Evolutionary conservation across 2,888 invertebrate genomes (phyloP).

Genomic region (Melinopterus prodromus): DNA sequence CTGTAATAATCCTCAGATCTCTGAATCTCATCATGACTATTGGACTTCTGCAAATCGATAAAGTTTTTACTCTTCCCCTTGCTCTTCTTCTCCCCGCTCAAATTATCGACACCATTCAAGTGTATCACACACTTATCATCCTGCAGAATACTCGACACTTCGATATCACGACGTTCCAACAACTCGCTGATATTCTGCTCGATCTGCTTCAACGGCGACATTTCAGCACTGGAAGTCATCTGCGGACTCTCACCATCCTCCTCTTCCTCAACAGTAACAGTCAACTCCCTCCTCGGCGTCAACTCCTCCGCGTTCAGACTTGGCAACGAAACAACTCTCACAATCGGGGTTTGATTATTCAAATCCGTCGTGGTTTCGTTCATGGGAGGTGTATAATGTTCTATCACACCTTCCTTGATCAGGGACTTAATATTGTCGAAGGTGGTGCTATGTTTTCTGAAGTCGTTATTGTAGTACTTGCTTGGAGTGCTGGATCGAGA

Average conservation of each 20-base stretch:
- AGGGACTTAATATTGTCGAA: slow-evolving; percentile 81
- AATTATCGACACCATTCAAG: slow-evolving; percentile 60
- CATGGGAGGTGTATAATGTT: slow-evolving; percentile 64
- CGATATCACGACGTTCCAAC: slow-evolving; percentile 62
- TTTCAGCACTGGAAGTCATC: slow-evolving; percentile 68
- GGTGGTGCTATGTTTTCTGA: slow-evolving; percentile 77
- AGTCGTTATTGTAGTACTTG: slow-evolving; percentile 63
- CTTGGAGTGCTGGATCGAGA: slow-evolving; percentile 62
- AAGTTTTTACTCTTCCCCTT: slow-evolving; percentile 58
- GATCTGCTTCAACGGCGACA: slow-evolving; percentile 75
- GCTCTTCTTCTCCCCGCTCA: slow-evolving; percentile 60
- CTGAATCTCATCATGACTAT: slow-evolving; percentile 69
- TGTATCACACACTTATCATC: slow-evolving; percentile 53
- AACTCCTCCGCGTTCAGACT: slow-evolving; percentile 68
- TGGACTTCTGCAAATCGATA: slow-evolving; percentile 69
- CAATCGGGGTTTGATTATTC: slow-evolving; percentile 69
- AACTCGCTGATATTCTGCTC: slow-evolving; percentile 78
- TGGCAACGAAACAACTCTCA: slow-evolving; percentile 74
- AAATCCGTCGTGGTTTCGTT: slow-evolving; percentile 71
- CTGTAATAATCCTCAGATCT: slow-evolving; percentile 59
- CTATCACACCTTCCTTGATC: slow-evolving; percentile 74
- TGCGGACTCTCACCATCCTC: slow-evolving; percentile 70
- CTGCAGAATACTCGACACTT: slow-evolving; percentile 51
- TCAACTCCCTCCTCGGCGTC: slow-evolving; percentile 70
- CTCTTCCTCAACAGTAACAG: slow-evolving; percentile 77